These are phyloP conservation scores for Drosophila lowei DNA, from an alignment of 1,140 invertebrate genomes.

Conservation along the genomic window DNA sequence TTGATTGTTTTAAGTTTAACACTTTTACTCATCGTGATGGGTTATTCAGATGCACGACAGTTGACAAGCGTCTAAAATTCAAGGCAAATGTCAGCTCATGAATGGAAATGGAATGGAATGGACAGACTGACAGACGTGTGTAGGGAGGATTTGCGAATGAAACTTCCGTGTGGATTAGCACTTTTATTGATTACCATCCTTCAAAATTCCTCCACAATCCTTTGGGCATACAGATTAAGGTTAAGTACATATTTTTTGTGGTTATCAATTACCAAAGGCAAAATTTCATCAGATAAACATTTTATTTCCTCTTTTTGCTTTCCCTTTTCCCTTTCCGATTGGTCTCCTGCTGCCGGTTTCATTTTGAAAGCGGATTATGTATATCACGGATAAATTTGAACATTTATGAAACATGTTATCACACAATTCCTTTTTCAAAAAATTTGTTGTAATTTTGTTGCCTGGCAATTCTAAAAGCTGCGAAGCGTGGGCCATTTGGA, in stretches of 20 bases:
- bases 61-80: background rate
- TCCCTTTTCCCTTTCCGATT: no score
- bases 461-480: slow-evolving; percentile 14
- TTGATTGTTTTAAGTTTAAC: slow-evolving; percentile 1
- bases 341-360: background rate
- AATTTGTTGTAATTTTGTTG: background rate
- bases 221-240: no score
- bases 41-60: background rate
- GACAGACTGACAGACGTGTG: no score
- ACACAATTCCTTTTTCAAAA: slow-evolving; percentile 22
- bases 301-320: background rate
- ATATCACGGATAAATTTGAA: slow-evolving; percentile 6
- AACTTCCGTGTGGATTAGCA: no score
- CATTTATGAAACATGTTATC: slow-evolving; percentile 32
- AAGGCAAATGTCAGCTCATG: no score
- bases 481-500: slow-evolving; percentile 26
- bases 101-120: no score
- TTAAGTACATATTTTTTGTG: no score
- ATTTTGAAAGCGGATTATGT: slow-evolving; percentile 30
- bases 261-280: no score
- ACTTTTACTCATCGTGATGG: background rate
- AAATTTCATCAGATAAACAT: background rate
- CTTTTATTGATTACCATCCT: no score
- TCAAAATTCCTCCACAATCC: no score
- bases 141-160: no score